phyloP scores from a whole-genome alignment of 2,888 invertebrate genomes.

The Calephelis perditalis region DNA sequence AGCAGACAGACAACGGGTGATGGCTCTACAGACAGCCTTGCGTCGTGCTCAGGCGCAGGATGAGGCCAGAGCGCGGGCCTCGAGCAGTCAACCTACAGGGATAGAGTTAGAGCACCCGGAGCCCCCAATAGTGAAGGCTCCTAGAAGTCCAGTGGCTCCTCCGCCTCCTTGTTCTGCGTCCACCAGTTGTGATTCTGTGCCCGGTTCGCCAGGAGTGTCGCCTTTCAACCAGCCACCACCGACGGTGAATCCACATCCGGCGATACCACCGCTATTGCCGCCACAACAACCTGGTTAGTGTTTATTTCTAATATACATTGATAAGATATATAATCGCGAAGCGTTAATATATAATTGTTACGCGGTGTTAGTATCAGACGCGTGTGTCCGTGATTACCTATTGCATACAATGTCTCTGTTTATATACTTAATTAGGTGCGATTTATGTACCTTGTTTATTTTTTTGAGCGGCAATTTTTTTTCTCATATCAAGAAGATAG shows the following conservation, averaged over 20 bases:
- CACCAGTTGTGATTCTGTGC: slow-evolving; percentile 62
- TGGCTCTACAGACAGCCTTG: slow-evolving; percentile 92
- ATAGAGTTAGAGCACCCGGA: slow-evolving; percentile 69
- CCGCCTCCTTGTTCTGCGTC: slow-evolving; percentile 59
- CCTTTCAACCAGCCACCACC: slow-evolving; percentile 72
- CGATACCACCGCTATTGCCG: slow-evolving; percentile 69
- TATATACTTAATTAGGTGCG: slow-evolving; percentile 5
- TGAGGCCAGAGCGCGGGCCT: slow-evolving; percentile 79
- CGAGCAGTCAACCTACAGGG: slow-evolving; percentile 53
- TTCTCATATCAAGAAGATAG: background rate
- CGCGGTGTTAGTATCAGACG: background rate
- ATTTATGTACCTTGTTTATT: background rate
- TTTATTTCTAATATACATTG: slow-evolving; percentile 12
- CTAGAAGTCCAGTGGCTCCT: slow-evolving; percentile 51
- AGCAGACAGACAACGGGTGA: slow-evolving; percentile 91
- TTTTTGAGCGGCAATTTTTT: no score
- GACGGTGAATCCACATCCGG: slow-evolving; percentile 77
- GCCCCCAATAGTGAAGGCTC: slow-evolving; percentile 64
- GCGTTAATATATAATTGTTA: slow-evolving; percentile 15
- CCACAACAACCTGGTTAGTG: slow-evolving; percentile 70
- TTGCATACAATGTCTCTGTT: slow-evolving; percentile 19
- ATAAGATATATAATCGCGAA: slow-evolving; percentile 20
- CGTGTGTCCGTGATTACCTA: slow-evolving; percentile 2
- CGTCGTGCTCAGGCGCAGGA: slow-evolving; percentile 92
- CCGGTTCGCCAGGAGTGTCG: slow-evolving; percentile 62